Base-by-base conservation (phyloP, 2,113 vertebrate species). In the Callaeas wilsoni region DNA sequence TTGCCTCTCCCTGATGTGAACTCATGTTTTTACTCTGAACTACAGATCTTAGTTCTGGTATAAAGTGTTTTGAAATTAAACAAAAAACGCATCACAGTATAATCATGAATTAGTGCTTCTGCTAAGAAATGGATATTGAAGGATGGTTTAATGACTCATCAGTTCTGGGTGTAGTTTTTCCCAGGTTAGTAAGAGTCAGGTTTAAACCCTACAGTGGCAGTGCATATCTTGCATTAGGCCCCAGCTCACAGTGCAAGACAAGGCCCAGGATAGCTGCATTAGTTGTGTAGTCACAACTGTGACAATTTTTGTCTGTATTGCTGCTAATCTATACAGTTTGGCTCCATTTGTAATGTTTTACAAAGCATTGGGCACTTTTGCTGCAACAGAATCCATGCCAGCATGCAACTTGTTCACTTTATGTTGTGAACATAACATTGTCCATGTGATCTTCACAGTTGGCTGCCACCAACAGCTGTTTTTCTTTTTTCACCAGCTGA, bases 331-430 rank as follows among this genome's bases (percentile, higher is more conserved):
- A 4, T 90, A 18, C 10, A 56, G 8, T 80, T 78, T 56, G 30
- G 64, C 68, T 81, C 56, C 12, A 68, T 88, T 94, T 86, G 29
- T 41, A 63, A 81, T 78, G 47, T 90, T 94, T 95, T 89, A 88
- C 37, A 90, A 86, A 26, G 49, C 35, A 68, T 4, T 92, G 90
- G 83, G 75, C 23, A 60, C 73, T 91, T 89, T 53, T 90, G 42
- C 79, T 86, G 90, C 68, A 93, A 86, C 73, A 94, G 90, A 93
- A 62, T 95, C 37, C 67, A 84, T 60, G 71, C 71, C 88, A 95
- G 94, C 93, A 35, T 41, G 71, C 67, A 94, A 95, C 79, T 90
- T 96, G 50, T 80, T 96, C 37, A 27, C 90, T 97, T 96, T 67
- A 67, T 81, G 55, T 79, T 70, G 23, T 89, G 91, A 96, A 63